Evolutionary conservation across 2,797 vertebrate species (phyloP).

Genomic region (Mormyrus proboscirostris): DNA sequence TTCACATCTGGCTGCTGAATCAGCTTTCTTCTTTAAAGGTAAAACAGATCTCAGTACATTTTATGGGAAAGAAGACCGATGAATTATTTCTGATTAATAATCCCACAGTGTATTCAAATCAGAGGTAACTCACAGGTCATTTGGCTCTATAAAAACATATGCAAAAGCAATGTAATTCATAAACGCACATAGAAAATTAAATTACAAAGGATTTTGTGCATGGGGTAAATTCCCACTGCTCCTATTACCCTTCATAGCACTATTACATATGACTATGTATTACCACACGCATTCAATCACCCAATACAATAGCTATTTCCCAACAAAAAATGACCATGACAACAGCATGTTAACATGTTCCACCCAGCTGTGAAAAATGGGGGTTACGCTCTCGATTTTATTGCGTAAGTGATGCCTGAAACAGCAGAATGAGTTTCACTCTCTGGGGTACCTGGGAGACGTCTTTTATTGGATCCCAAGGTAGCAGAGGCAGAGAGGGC

Average conservation of each 20-base stretch:
- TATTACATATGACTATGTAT: background rate
- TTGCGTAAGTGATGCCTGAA: background rate
- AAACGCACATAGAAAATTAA: background rate
- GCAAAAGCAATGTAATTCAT: background rate
- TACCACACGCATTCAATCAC: background rate
- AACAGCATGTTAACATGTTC: background rate
- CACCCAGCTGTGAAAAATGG: background rate
- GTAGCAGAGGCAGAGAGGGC: background rate
- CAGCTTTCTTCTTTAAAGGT: background rate
- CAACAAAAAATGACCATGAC: background rate
- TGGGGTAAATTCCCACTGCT: background rate
- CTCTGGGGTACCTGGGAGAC: background rate
- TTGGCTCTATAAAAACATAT: background rate
- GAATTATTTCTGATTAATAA: background rate
- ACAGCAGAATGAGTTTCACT: background rate
- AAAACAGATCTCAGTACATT: background rate
- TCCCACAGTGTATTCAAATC: background rate
- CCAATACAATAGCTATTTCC: background rate
- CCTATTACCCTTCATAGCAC: background rate
- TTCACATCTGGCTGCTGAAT: background rate
- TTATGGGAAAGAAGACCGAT: background rate
- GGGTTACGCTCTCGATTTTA: background rate
- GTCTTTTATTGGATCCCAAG: background rate
- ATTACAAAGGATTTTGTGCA: background rate
- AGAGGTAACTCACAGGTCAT: slow-evolving; percentile 1